Base-by-base conservation (phyloP, 2,113 vertebrate species). In the Drymodes brunneopygia region DNA sequence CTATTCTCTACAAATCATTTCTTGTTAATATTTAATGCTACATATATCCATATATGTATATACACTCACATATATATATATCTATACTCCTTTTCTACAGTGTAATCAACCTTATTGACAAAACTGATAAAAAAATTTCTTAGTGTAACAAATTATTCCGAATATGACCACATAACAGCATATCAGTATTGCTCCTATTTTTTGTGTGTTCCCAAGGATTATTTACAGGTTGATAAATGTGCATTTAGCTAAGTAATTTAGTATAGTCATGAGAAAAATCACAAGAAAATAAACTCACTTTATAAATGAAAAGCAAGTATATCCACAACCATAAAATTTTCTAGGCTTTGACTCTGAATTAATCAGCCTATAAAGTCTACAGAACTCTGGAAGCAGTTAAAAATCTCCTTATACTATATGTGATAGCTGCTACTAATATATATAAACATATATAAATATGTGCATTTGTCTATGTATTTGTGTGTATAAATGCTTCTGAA, bases 361-460 rank as follows among this genome's bases (percentile, higher is more conserved):
- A 87, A 56, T 83, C 50, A 88, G 81, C 13, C 45, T 74, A 50
- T 33, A 51, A 87, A 82, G 40, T 48, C 17, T 70, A 45, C 71
- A 66, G 71, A 86, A 94, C 42, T 66, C 56, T 90, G 51, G 75
- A 95, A 96, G 78, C 20, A 53, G 48, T 80, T 93, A 85, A 84
- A 91, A 9, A 88, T 90, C 61, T 97, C 78, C 81, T 72, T 86
- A 86, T 82, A 86, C 28, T 53, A 72, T 36, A 66, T 45, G 36
- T n/a, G n/a, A 92, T 75, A 94, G 89, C 57, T 96, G 79, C 72
- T 92, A 95, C 48, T 82, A 73, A 95, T 91, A 94, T 35, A 51
- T 9, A 56, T 1, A 44, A 22, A 50, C 7, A 77, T 2, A 61
- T 21, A 64, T 9, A 7, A 83, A 40, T 20, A 24, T 23, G 1